These are phyloP conservation scores for Petrosia ficiformis DNA, from an alignment of 37 sponge, comb jelly and placozoan species.

Conservation along the genomic window DNA sequence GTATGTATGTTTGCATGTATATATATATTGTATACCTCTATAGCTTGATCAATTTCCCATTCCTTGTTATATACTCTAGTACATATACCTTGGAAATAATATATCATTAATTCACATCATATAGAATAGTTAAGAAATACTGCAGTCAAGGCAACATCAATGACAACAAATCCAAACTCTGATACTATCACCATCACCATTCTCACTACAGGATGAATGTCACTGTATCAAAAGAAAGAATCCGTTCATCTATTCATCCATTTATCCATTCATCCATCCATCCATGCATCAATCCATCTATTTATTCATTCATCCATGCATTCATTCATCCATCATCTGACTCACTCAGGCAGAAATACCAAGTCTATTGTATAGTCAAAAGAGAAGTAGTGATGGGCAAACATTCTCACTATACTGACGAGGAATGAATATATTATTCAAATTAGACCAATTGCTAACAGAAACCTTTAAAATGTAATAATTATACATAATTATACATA, in stretches of 20 bases:
- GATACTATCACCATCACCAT: not conserved
- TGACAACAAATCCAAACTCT: not conserved
- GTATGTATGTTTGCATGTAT: no score
- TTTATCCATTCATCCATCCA: no score
- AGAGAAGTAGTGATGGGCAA: conserved; percentile 35
- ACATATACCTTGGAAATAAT: not conserved
- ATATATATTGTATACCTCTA: no score
- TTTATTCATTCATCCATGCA: no score
- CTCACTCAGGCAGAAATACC: no score
- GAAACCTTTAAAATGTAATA: conserved; percentile 41
- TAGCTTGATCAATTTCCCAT: no score
- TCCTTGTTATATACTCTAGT: no score
- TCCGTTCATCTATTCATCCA: no score
- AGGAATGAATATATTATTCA: conserved; percentile 50
- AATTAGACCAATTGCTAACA: conserved; percentile 24
- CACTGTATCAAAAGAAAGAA: not conserved
- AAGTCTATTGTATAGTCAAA: no score
- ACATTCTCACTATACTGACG: conserved; percentile 39
- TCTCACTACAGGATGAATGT: not conserved
- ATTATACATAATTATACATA: no score
- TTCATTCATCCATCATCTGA: no score
- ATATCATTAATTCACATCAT: not conserved
- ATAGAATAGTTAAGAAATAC: not conserved
- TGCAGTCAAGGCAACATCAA: not conserved
- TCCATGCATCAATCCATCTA: no score